These are phyloP conservation scores for Astropecten irregularis DNA, from an alignment of 53 echinoderm and acorn worm species.

Conservation along the genomic window DNA sequence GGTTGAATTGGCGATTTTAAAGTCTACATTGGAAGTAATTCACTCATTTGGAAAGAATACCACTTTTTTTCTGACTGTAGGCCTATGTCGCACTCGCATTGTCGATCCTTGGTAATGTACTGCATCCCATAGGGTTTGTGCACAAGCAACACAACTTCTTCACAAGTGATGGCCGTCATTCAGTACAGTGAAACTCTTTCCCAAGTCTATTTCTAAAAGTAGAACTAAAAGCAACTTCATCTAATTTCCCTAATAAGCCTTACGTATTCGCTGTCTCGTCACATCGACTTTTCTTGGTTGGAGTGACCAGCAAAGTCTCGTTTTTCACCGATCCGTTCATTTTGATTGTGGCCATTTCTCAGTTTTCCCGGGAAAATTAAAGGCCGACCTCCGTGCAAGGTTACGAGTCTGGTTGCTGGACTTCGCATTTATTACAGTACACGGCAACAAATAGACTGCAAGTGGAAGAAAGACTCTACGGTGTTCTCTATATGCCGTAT, in stretches of 20 bases:
- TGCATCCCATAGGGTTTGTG: neutral
- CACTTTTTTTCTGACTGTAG: too few relatives aligned
- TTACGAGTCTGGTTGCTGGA: conserved; percentile 1
- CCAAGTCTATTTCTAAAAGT: neutral
- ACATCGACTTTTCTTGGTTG: conserved; percentile 6
- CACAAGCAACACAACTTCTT: neutral
- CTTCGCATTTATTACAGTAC: too few relatives aligned
- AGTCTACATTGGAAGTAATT: too few relatives aligned
- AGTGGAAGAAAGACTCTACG: too few relatives aligned
- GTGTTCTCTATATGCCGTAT: too few relatives aligned
- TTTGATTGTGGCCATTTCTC: conserved; percentile 5
- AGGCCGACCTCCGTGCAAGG: neutral
- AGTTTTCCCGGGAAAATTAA: conserved; percentile 43
- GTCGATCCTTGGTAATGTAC: neutral
- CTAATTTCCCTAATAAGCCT: neutral
- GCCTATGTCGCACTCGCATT: neutral
- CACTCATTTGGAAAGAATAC: too few relatives aligned
- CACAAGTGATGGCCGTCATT: neutral
- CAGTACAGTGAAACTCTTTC: neutral
- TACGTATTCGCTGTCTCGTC: neutral
- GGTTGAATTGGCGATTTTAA: too few relatives aligned
- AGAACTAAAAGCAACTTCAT: neutral
- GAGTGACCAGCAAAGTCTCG: neutral
- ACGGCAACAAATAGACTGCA: too few relatives aligned
- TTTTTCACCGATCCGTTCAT: neutral